Conservation (phyloP, 2,113 vertebrate species). For the Nothocercus nigrocapillus region DNA sequence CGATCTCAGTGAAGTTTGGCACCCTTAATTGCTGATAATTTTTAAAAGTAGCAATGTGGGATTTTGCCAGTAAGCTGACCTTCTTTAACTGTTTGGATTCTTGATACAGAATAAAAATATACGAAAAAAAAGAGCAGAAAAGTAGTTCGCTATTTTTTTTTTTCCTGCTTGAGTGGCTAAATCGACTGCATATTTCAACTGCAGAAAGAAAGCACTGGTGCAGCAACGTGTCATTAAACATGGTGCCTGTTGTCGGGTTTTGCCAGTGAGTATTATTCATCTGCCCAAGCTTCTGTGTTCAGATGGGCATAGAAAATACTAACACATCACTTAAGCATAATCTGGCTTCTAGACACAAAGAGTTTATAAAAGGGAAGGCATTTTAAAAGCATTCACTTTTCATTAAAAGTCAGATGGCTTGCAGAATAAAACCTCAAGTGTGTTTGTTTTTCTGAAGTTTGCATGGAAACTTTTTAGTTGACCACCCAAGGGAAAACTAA, state of each 20-base stretch:
- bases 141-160: not conserved
- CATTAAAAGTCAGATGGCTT: not conserved
- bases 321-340: not conserved
- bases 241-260: not conserved
- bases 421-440: not conserved
- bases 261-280: not conserved
- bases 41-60: not conserved
- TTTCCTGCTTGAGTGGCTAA: not conserved
- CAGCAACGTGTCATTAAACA: not conserved
- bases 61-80: not conserved
- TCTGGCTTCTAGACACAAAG: not conserved
- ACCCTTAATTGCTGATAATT: conserved; percentile 9
- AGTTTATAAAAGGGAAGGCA: not conserved
- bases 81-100: not conserved
- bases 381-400: not conserved
- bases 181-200: not conserved
- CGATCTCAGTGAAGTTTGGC: conserved; percentile 34
- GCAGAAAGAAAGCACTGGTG: not conserved
- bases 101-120: not conserved
- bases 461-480: not conserved
- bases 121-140: not conserved
- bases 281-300: not conserved
- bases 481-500: not conserved
- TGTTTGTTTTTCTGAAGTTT: not conserved
- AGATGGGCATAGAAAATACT: not conserved